Conservation (phyloP, 2,797 vertebrate genomes). For the Prionace glauca region DNA sequence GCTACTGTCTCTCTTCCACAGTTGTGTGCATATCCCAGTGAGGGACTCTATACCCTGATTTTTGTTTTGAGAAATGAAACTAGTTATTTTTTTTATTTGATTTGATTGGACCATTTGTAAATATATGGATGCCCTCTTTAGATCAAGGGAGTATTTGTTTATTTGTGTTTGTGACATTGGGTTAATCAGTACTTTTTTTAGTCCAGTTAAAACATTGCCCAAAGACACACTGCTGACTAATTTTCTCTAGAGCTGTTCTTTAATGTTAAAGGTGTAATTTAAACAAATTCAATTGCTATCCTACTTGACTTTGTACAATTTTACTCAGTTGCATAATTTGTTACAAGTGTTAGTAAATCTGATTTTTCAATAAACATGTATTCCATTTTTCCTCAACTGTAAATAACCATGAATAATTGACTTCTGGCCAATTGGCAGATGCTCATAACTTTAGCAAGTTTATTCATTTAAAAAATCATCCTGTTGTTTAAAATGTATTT, state of each 20-base stretch:
- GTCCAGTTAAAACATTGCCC: neutral
- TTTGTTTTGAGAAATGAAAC: too few species aligned
- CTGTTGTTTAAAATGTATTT: neutral
- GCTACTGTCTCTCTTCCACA: too few species aligned
- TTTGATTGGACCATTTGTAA: neutral
- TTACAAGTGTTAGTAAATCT: conserved; percentile 10
- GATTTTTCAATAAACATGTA: neutral
- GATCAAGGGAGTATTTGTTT: neutral
- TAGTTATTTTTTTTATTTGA: neutral
- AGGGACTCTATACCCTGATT: too few species aligned
- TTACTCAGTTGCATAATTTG: neutral
- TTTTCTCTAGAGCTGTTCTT: neutral
- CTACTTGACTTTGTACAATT: neutral
- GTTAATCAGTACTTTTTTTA: neutral
- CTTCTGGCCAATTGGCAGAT: neutral
- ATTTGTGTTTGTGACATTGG: neutral
- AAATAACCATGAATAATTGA: neutral
- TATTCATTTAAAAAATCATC: neutral
- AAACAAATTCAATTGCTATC: neutral
- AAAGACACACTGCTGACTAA: neutral
- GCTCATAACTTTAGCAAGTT: neutral
- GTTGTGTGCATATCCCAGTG: too few species aligned
- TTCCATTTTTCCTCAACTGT: neutral
- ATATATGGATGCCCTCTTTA: neutral
- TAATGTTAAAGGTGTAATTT: neutral